These are phyloP conservation scores for Toxonevra muliebris DNA, from an alignment of 2,888 invertebrate genomes.

Conservation along the genomic window DNA sequence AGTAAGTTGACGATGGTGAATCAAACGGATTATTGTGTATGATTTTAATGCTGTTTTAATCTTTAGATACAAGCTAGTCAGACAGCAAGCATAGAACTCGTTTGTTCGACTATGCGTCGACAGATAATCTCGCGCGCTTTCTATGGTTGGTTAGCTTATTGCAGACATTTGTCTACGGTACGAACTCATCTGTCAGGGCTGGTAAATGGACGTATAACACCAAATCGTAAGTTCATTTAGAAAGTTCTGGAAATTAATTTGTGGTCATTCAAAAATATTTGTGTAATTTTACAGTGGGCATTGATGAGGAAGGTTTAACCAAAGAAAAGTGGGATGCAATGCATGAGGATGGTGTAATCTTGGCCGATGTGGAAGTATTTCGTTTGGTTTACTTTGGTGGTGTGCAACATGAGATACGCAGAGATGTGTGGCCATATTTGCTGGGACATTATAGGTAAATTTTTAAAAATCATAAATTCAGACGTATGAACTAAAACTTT, in stretches of 20 bases:
- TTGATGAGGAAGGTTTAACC: conserved; percentile 77
- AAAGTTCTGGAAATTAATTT: neutral
- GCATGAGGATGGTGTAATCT: conserved; percentile 71
- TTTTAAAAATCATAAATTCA: neutral
- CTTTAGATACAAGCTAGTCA: conserved; percentile 58
- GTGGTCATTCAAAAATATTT: neutral
- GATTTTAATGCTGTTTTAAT: neutral
- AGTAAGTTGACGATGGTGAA: conserved; percentile 35
- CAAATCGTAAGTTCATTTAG: conserved; percentile 66
- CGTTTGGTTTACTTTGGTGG: conserved; percentile 89
- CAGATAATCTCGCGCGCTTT: conserved; percentile 96
- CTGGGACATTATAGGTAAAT: conserved; percentile 80
- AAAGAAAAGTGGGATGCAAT: conserved; percentile 79
- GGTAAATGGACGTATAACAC: conserved; percentile 80
- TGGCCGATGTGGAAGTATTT: conserved; percentile 78
- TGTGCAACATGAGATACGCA: conserved; percentile 78
- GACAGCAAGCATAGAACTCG: conserved; percentile 74
- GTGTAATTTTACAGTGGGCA: conserved; percentile 66
- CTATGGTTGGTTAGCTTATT: conserved; percentile 96
- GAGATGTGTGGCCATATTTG: conserved; percentile 89
- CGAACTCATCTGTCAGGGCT: conserved; percentile 91
- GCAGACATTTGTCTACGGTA: conserved; percentile 90
- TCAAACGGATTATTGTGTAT: neutral
- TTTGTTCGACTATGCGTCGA: conserved; percentile 93
- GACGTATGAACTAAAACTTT: too few relatives aligned